Base-by-base conservation (phyloP, 2,113 vertebrate species). In the Anarhynchus alexandrinus region DNA sequence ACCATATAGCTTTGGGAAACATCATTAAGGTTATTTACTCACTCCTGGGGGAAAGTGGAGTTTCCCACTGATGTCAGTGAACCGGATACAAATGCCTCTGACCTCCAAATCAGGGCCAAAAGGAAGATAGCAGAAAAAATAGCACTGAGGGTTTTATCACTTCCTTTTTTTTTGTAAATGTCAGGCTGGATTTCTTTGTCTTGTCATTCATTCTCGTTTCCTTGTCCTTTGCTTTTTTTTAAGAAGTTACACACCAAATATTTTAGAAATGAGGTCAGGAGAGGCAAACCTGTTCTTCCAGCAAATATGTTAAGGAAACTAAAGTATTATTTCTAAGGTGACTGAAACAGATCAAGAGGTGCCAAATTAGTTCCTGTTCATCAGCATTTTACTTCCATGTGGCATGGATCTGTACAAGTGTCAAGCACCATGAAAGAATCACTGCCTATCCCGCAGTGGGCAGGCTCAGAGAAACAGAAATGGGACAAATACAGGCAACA, bases 131-230 rank as follows among this genome's bases (percentile, higher is more conserved):
- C 61, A 90, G 9, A 17, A 85, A 85, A 82, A 82, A 87, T 2
- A 93, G 62, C 43, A 38, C 47, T 36, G 30, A 36, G 30, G 23
- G 25, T 23, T 94, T 55, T 49, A 36, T 7, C 40, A 30, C 7
- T n/a, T 58, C 6, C 2, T 12, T 62, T 52, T n/a, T n/a, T 74
- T 82, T 84, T 61, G 45, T 29, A 71, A 34, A 2, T 34, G 10
- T 18, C 3, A 4, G 29, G 34, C 18, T 61, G 78, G 20, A 42
- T 69, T 93, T 88, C 32, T 91, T 73, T 77, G 14, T 73, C 67
- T 74, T 71, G 36, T 80, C 82, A 94, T 80, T 97, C 74, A 82
- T 80, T 79, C 55, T 64, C 32, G 22, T 51, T 94, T 96, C 92
- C 76, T 90, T 84, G 85, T 93, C 59, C 61, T 77, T 90, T 22